phyloP scores from a whole-genome alignment of 2,113 vertebrate species.

The Alligator sinensis region DNA sequence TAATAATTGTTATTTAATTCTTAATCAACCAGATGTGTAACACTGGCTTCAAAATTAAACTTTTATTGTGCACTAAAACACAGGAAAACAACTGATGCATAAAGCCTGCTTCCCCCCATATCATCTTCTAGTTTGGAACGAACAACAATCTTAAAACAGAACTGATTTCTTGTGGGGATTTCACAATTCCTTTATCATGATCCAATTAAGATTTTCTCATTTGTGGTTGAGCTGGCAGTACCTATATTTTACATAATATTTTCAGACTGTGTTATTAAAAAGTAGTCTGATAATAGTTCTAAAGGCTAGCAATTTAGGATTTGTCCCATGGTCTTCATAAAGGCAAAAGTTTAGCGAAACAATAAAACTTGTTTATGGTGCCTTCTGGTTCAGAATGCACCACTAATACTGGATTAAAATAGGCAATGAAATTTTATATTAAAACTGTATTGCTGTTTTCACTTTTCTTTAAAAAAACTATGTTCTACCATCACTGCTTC shows the following conservation, averaged over 20 bases:
- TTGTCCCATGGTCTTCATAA: background rate
- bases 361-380: constrained; percentile 23
- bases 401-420: constrained; percentile 27
- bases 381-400: background rate
- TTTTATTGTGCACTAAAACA: background rate
- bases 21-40: too few relatives aligned
- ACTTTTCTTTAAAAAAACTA: constrained; percentile 50
- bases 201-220: background rate
- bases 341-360: constrained; percentile 38
- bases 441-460: background rate
- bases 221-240: background rate
- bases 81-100: background rate
- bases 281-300: background rate
- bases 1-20: too few relatives aligned
- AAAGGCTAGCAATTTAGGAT: constrained; percentile 4
- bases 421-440: constrained; percentile 49
- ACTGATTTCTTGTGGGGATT: background rate
- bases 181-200: rapidly evolving
- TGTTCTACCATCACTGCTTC: background rate
- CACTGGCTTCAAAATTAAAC: background rate
- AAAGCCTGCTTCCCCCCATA: background rate
- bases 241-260: background rate
- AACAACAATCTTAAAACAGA: background rate
- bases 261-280: background rate
- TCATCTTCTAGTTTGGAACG: background rate